Base-by-base conservation (phyloP, 2,888 invertebrate species). In the Gymnoscelis rufifasciata region DNA sequence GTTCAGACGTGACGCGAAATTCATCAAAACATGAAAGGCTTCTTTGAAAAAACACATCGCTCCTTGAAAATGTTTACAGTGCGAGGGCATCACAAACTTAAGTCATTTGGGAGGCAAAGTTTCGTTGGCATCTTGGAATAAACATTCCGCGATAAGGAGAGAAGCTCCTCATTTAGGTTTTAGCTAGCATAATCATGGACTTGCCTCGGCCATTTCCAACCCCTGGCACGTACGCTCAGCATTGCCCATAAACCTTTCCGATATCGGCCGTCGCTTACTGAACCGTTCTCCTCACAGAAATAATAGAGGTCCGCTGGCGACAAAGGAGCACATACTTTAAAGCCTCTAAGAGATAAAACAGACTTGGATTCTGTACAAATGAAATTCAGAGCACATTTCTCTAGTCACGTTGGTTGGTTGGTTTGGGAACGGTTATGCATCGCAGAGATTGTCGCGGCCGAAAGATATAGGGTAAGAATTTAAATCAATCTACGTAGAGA, bases 181-280 rank as follows among this genome's bases (percentile, higher is more conserved):
- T 13, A 24, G 23, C 14, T 19, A n/a, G n/a, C 15, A 28, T 27
- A 14, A 51, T 55, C 46, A 37, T 52, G 44, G 57, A 59, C 59
- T 60, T 48, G 56, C 55, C 52, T 53, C 57, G 49, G 60, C 59
- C 60, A 71, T 73, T 71, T 58, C 51, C 61, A 55, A 68, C 57
- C 57, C 70, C 57, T 43, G 59, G 64, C 81, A 81, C 79, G 79
- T 77, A 64, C 65, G 63, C 54, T 65, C 56, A 67, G 67, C 73
- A 72, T 68, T 64, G 71, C 66, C 68, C 65, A 79, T 82, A 80
- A 82, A 82, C 71, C 71, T 82, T 75, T 69, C 65, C 59, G 71
- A 76, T 78, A 81, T 78, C 71, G 71, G 74, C 66, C 69, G 69
- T 67, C 70, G 65, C 64, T 61, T 60, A 64, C 62, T 68, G 64